phyloP scores from a whole-genome alignment of 1,140 invertebrate species.

The Metopolophium dirhodum region DNA sequence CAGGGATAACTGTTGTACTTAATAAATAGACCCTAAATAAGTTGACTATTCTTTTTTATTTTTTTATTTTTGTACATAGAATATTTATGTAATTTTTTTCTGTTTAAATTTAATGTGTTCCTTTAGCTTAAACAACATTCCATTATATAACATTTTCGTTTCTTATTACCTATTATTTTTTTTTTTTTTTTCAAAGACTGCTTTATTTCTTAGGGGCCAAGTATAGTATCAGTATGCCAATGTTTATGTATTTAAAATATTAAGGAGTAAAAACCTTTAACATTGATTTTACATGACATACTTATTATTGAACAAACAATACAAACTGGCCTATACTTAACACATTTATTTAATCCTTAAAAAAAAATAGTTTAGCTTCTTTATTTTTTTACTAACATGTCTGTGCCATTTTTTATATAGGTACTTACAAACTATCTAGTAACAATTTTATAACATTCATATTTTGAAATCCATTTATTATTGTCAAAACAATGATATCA shows the following conservation, averaged over 20 bases:
- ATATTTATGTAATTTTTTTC: conserved; percentile 56
- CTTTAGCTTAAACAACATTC: conserved; percentile 57
- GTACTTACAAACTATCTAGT: conserved; percentile 39
- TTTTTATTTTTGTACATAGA: conserved; percentile 57
- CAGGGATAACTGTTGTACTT: conserved; percentile 57
- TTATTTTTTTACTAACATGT: conserved; percentile 57
- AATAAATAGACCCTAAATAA: conserved; percentile 51
- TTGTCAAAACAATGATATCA: conserved; percentile 28
- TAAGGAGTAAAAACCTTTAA: neutral
- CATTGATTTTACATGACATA: neutral
- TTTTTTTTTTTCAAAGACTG: conserved; percentile 51
- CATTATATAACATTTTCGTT: conserved; percentile 55
- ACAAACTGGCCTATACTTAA: conserved; percentile 49
- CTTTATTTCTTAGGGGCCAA: conserved; percentile 55
- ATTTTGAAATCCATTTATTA: conserved; percentile 40
- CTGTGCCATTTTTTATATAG: conserved; percentile 55
- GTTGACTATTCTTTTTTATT: conserved; percentile 52
- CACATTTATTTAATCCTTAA: conserved; percentile 50
- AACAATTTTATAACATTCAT: conserved; percentile 45
- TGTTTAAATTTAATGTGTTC: conserved; percentile 57
- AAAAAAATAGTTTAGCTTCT: conserved; percentile 54
- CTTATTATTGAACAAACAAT: conserved; percentile 32
- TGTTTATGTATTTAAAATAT: conserved; percentile 30
- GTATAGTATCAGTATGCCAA: conserved; percentile 14
- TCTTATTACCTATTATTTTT: conserved; percentile 25